These are phyloP conservation scores for Saguinus imperator DNA, from an alignment of 2,113 vertebrate genomes.

Conservation along the genomic window DNA sequence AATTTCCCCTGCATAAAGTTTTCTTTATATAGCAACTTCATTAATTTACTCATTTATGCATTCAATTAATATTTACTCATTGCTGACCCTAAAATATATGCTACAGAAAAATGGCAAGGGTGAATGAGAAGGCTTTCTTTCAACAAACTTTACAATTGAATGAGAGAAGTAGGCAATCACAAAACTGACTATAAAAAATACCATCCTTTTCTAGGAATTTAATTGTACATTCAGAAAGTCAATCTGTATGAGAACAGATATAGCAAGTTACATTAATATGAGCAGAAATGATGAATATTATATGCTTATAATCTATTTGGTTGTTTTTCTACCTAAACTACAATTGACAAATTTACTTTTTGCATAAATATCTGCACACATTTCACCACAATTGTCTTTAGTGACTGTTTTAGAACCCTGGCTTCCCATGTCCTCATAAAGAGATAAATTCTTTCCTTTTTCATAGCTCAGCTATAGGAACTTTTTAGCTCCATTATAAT, in stretches of 20 bases:
- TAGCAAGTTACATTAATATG: background rate
- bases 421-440: background rate
- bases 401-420: background rate
- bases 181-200: background rate
- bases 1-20: background rate
- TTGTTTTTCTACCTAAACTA: background rate
- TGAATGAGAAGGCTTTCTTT: background rate
- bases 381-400: background rate
- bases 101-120: background rate
- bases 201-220: background rate
- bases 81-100: background rate
- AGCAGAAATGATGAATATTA: background rate
- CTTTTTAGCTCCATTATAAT: background rate
- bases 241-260: no score
- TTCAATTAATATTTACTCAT: background rate
- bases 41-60: background rate
- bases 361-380: background rate
- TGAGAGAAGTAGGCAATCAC: background rate
- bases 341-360: background rate
- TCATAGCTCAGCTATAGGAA: background rate
- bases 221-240: background rate
- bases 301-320: no score
- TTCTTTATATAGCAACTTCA: background rate
- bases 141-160: background rate
- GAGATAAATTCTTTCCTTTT: background rate